Base-by-base conservation (phyloP, 2,797 vertebrate genomes). In the Alauda arvensis region DNA sequence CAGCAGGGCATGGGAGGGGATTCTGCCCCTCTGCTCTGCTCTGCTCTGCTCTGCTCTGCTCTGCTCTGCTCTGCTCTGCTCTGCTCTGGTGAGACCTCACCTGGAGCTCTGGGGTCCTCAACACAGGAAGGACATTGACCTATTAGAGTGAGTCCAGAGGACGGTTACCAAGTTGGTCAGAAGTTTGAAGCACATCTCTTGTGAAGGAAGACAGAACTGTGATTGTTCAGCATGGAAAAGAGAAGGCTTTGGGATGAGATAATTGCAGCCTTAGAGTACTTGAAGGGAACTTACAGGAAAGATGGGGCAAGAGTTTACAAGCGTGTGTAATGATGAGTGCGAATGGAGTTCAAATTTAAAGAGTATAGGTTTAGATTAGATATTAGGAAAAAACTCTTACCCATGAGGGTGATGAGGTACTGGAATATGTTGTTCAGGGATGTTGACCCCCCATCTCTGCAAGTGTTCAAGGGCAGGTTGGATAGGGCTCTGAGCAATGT, bases 1-100 rank as follows among this genome's bases (percentile, higher is more conserved):
- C 28, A 39, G 25, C 53, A 51, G 26, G 26, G 9, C 0, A 0
- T 13, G 25, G 21, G 25, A 72, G 40, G 6, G 26, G 23, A 39
- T 79, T 72, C 26, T 79, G 40, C 15, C 9, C 18, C 31, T 46
- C 53, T 79, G 10, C 48, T 53, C 9, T 24, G 7, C 40, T 71
- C 67, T 46, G 25, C 37, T 37, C 37, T 79, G 12, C 55, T 53
- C 9, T 24, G 7, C 40, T 37, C 37, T 37, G 37, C 37, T 37
- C 37, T 79, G 12, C 55, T 53, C 9, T 24, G 7, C 40, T 37
- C 37, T 37, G 37, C 37, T 37, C 37, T 79, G 12, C 55, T 53
- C 9, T 24, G 7, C 40, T 71, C 60, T 46, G 25, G 8, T 72
- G 46, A 48, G 26, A n/a, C 15, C 26, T 7, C 16, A 34, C 3